phyloP scores from a whole-genome alignment of 2,888 invertebrate genomes.

The Laothoe populi region DNA sequence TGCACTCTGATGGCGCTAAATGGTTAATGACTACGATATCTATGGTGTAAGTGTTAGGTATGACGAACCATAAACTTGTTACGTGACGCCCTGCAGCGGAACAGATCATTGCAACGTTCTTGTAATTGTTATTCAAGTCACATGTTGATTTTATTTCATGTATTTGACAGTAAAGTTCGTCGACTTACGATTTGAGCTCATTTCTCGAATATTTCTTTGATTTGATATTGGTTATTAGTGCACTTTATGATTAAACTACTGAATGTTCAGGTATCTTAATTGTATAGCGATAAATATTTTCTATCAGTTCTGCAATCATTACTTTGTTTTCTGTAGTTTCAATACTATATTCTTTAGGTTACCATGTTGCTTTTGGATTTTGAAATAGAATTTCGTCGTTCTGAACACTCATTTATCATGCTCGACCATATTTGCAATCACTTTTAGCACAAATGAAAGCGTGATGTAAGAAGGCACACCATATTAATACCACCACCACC shows the following conservation, averaged over 20 bases:
- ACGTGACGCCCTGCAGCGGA: background rate
- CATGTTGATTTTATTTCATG: constrained; percentile 2
- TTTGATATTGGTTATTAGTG: background rate
- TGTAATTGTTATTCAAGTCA: background rate
- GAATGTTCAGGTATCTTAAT: background rate
- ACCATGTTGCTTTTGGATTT: background rate
- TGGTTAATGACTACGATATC: background rate
- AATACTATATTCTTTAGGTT: constrained; percentile 2
- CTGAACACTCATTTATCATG: background rate
- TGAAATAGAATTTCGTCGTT: constrained; percentile 4
- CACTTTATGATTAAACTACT: background rate
- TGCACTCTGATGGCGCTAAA: background rate
- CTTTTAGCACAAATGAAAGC: constrained; percentile 23
- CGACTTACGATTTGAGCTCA: background rate
- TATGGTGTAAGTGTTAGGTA: constrained; percentile 2
- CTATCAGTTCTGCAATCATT: background rate
- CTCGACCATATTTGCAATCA: constrained; percentile 4
- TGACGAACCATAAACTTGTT: background rate
- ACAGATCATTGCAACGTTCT: background rate
- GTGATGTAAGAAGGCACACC: constrained; percentile 13
- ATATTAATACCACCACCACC: too few relatives aligned
- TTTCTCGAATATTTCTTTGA: background rate
- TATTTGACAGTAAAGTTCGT: background rate
- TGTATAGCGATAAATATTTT: background rate
- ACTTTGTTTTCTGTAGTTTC: background rate